Conservation (phyloP, 53 echinoderm and acorn worm genomes). For the Temnopleurus reevesii region DNA sequence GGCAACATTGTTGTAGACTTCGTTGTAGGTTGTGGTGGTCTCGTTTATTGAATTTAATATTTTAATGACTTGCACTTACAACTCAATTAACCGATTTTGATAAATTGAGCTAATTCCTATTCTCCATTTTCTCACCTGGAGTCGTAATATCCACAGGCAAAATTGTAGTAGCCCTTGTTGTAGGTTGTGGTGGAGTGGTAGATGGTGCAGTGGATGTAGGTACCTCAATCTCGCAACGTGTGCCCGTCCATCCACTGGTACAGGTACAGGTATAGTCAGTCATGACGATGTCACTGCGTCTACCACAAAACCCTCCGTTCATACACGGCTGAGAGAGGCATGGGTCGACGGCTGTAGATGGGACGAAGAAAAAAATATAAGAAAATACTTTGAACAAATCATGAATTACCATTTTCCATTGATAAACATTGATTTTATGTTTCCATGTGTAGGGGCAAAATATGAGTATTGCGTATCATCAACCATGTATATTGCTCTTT, state of each 20-base stretch:
- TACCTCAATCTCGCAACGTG: not conserved
- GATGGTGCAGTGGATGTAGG: conserved; percentile 31
- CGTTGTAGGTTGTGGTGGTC: no score
- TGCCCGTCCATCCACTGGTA: conserved; percentile 21
- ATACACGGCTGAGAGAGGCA: conserved; percentile 8
- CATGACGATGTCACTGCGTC: conserved; percentile 23
- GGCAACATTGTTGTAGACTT: no score
- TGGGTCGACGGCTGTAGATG: not conserved
- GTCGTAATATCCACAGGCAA: not conserved
- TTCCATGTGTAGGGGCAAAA: no score
- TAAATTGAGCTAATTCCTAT: no score
- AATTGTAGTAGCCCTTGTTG: not conserved
- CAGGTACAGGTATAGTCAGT: conserved; percentile 17
- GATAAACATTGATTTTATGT: no score
- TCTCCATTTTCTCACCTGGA: not conserved
- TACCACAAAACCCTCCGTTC: conserved; percentile 15
- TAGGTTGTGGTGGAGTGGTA: conserved; percentile 13
- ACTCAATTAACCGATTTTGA: no score
- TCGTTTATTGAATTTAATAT: no score
- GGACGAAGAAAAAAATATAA: not conserved
- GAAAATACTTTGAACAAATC: no score
- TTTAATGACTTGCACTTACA: no score
- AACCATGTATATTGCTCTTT: no score
- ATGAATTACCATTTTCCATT: no score
- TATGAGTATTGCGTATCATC: no score